Evolutionary conservation across 2,113 vertebrate species (phyloP), one percentile per base, ranked within the genome.

Genomic region (Drymodes brunneopygia): DNA sequence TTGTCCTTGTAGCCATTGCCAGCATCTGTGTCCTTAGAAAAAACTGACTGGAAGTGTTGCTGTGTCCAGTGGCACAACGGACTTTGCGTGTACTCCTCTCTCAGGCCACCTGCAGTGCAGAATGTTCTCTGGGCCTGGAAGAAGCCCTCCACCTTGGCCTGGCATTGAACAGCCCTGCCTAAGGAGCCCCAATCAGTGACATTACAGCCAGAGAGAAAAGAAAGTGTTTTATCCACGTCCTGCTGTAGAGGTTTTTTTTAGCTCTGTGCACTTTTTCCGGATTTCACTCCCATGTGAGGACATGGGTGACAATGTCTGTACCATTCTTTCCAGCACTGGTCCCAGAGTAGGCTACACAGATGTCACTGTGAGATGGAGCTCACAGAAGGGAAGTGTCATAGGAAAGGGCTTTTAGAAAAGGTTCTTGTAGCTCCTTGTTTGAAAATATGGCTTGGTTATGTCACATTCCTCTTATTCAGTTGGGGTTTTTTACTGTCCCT

Each of bases 201-300:
- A 11, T 42, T 42, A 38, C 29, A 71, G 29, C 18, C 35, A 60
- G 61, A 78, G 36, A 48, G 69, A 65, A 54, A 45, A 60, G 25
- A 9, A 64, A 15, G 1, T 18, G 15, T 78, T 95, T 24, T 48
- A 62, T 69, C n/a, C 11, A 2, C 42, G 44, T 60, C 29, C 71
- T 86, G 29, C 50, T 86, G 3, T 25, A 86, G 24, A 71, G 15
- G 4, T 11, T 25, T n/a, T 28, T 28, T 69, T 58, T 10, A 12
- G 27, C 48, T 48, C 11, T 50, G 0, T 70, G 18, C 9, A 6
- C 29, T 86, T 79, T 62, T 42, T 66, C n/a, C 44, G 61, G 50
- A 38, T 67, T 78, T 88, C 33, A 48, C 15, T 84, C 38, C 24
- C 0, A 0, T 15, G 1, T 27, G 47, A 35, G 35, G 11, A 10